Conservation (phyloP, 2,113 vertebrate species). For the Pandion haliaetus region DNA sequence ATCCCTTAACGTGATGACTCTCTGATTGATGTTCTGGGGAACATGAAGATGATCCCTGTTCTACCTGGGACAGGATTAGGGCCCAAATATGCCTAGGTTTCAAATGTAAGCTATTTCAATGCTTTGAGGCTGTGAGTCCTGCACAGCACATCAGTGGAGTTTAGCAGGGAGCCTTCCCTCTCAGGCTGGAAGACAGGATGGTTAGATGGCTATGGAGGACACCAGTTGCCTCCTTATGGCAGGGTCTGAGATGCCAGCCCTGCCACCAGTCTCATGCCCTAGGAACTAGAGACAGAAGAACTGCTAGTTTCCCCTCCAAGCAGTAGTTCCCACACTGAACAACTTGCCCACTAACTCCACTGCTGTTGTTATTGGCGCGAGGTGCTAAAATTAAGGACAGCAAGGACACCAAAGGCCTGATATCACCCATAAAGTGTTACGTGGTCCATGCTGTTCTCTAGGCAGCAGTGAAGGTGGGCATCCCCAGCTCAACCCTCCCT, state of each 20-base stretch:
- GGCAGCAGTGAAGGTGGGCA: background rate
- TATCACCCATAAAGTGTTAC: background rate
- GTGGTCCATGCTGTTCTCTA: background rate
- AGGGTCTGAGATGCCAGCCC: background rate
- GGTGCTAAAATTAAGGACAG: background rate
- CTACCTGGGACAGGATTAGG: background rate
- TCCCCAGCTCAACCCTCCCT: background rate
- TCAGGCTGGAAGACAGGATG: background rate
- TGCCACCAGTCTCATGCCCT: background rate
- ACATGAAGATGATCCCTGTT: background rate
- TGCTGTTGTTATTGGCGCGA: background rate
- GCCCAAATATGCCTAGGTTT: background rate
- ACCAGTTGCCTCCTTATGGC: background rate
- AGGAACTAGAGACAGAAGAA: background rate
- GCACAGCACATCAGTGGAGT: background rate
- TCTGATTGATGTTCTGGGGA: background rate
- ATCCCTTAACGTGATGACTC: background rate
- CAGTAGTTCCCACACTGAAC: background rate
- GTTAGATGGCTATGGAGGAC: background rate
- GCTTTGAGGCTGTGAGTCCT: background rate
- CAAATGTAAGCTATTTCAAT: background rate
- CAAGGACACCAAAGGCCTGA: background rate
- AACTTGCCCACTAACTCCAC: background rate
- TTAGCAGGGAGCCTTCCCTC: background rate
- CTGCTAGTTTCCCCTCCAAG: background rate